Conservation (phyloP, 2,888 invertebrate species). For the Copidosoma aretas region DNA sequence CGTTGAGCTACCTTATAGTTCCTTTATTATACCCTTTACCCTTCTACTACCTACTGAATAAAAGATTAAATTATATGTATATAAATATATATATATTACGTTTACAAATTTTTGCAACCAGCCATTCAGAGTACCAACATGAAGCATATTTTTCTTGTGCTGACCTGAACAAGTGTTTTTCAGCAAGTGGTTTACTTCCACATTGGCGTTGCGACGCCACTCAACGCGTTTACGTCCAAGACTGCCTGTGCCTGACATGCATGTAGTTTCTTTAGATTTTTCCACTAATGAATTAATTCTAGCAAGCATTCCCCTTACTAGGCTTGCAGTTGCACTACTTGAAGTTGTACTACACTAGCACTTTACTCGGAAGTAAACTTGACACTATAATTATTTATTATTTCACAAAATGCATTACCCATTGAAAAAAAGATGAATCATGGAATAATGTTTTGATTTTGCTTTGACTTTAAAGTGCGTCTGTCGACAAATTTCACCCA, state of each 20-base stretch:
- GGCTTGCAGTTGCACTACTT: slow-evolving; percentile 40
- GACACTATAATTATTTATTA: slow-evolving; percentile 46
- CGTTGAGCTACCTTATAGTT: slow-evolving; percentile 59
- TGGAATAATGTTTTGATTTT: slow-evolving; percentile 51
- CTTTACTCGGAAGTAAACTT: slow-evolving; percentile 38
- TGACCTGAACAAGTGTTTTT: background rate
- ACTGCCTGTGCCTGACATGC: slow-evolving; percentile 62
- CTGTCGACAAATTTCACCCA: slow-evolving; percentile 55
- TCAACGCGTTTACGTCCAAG: slow-evolving; percentile 63
- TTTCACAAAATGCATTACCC: slow-evolving; percentile 54
- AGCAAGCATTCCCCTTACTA: slow-evolving; percentile 34
- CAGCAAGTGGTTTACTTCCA: slow-evolving; percentile 11
- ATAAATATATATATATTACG: background rate
- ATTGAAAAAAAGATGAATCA: slow-evolving; percentile 56
- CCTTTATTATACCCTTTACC: slow-evolving; percentile 39
- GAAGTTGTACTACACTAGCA: slow-evolving; percentile 44
- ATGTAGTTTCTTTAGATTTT: slow-evolving; percentile 55
- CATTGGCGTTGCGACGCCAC: slow-evolving; percentile 62
- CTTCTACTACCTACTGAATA: slow-evolving; percentile 20
- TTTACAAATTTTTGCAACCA: background rate
- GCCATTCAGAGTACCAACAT: background rate
- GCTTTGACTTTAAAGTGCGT: slow-evolving; percentile 51
- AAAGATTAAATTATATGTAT: background rate
- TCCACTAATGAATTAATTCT: slow-evolving; percentile 27
- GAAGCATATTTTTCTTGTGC: background rate